Percentiles rank a stretch among this genome's conserved stretches.
Evolutionary conservation across 2,888 invertebrate species (phyloP).

Genomic region (Watsonalla binaria): DNA sequence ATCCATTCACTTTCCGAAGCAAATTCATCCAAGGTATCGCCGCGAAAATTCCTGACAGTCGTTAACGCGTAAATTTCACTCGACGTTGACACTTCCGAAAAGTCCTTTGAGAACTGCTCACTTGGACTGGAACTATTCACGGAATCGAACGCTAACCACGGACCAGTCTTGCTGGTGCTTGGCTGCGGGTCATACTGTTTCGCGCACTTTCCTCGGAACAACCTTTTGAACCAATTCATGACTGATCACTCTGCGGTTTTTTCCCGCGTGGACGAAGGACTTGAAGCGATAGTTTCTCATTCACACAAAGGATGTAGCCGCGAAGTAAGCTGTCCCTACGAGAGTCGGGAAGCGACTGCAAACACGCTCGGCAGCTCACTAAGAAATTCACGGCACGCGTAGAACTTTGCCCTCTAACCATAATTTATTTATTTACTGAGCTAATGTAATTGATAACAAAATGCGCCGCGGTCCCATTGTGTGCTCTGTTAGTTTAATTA

Average conservation of each 20-base stretch:
- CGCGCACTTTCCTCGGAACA: constrained; percentile 77
- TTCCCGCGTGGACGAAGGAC: constrained; percentile 80
- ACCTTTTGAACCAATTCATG: constrained; percentile 83
- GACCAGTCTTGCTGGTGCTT: constrained; percentile 21
- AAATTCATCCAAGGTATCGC: constrained; percentile 50
- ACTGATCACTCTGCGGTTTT: constrained; percentile 79
- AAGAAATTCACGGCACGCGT: constrained; percentile 59
- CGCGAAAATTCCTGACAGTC: constrained; percentile 58
- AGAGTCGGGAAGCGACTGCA: constrained; percentile 43
- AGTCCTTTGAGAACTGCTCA: constrained; percentile 14
- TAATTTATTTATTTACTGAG: constrained; percentile 65
- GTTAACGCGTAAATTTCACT: constrained; percentile 58
- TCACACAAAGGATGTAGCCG: constrained; percentile 43
- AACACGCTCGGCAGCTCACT: constrained; percentile 26
- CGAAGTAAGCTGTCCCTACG: constrained; percentile 27
- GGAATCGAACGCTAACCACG: constrained; percentile 31
- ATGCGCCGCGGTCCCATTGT: constrained; percentile 60
- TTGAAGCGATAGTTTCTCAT: constrained; percentile 81
- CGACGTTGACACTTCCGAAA: constrained; percentile 21
- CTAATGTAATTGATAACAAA: constrained; percentile 57
- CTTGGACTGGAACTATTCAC: constrained; percentile 20
- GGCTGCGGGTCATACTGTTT: constrained; percentile 44
- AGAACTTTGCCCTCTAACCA: constrained; percentile 69
- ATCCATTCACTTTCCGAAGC: constrained; percentile 67
- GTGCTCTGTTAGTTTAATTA: constrained; percentile 51